A percentile compares a stretch with the other conserved stretches of the same genome.
Evolutionary conservation across 2,113 vertebrate genomes (phyloP).

Genomic region (Apus apus): DNA sequence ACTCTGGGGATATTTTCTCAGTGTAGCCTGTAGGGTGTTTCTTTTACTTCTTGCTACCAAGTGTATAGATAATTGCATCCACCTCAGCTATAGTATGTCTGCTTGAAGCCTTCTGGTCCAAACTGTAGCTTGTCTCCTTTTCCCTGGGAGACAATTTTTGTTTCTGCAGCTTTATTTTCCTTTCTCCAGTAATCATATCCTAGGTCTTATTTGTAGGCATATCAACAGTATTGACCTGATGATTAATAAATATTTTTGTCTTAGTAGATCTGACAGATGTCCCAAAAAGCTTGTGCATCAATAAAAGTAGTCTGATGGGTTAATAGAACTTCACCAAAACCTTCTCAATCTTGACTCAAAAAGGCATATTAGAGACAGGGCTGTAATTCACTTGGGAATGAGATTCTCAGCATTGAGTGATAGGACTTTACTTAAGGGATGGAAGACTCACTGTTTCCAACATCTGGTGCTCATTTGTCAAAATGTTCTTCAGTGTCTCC

Average conservation of each 20-base stretch:
- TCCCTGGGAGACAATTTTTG: neutral
- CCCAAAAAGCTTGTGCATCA: neutral
- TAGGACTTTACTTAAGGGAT: neutral
- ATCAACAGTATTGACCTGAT: neutral
- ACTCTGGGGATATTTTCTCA: neutral
- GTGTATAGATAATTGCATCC: neutral
- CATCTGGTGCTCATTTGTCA: neutral
- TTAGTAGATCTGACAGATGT: neutral
- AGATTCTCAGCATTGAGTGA: neutral
- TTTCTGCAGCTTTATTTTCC: neutral
- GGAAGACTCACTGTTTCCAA: neutral
- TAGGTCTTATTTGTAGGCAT: neutral
- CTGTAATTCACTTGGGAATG: slow-evolving; percentile 3
- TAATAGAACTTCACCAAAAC: slow-evolving; percentile 14
- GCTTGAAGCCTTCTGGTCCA: neutral
- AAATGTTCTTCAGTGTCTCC: neutral
- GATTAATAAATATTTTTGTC: neutral
- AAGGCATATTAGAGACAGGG: neutral
- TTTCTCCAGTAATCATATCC: neutral
- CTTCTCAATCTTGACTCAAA: neutral
- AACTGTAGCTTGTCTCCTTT: neutral
- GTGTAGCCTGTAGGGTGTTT: neutral
- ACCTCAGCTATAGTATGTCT: neutral
- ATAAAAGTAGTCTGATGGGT: neutral
- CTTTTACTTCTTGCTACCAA: neutral